Evolutionary conservation across 2,888 invertebrate genomes (phyloP).

Genomic region (Orchesella flavescens): DNA sequence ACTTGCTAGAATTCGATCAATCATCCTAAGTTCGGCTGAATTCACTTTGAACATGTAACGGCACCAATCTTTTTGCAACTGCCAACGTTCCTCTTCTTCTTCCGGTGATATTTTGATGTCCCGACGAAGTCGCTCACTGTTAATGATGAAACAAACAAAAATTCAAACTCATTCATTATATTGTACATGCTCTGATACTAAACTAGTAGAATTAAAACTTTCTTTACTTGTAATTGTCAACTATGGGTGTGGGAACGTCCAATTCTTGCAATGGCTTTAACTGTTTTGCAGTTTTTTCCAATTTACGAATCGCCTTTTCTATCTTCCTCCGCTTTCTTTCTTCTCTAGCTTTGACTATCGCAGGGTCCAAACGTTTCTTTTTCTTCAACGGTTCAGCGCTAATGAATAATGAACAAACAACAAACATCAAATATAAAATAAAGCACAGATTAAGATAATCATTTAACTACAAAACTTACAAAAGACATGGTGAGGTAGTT

Average conservation of each 20-base stretch:
- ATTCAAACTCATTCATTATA: not conserved
- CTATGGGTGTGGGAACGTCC: constrained; percentile 82
- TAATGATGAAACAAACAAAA: constrained; percentile 56
- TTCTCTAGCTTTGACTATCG: constrained; percentile 85
- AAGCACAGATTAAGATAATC: too few species aligned
- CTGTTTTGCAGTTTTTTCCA: constrained; percentile 87
- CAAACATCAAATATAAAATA: not conserved
- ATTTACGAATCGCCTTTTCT: constrained; percentile 87
- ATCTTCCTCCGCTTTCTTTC: constrained; percentile 87
- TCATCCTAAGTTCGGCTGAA: constrained; percentile 80
- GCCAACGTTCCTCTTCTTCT: constrained; percentile 79
- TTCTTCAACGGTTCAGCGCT: constrained; percentile 93
- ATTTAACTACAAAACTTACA: constrained; percentile 38
- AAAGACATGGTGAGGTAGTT: constrained; percentile 41
- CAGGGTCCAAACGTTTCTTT: constrained; percentile 89
- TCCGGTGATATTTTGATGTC: constrained; percentile 77
- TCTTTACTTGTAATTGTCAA: constrained; percentile 80
- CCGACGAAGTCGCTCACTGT: constrained; percentile 77
- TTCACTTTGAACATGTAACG: constrained; percentile 81
- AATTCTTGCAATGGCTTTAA: constrained; percentile 93
- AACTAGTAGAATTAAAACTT: constrained; percentile 1
- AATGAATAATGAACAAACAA: constrained; percentile 71
- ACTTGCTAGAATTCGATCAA: constrained; percentile 81
- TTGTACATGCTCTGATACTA: not conserved
- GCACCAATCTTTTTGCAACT: constrained; percentile 85